Base-by-base conservation (phyloP, 1,140 invertebrate genomes). In the Nomia melanderi region DNA sequence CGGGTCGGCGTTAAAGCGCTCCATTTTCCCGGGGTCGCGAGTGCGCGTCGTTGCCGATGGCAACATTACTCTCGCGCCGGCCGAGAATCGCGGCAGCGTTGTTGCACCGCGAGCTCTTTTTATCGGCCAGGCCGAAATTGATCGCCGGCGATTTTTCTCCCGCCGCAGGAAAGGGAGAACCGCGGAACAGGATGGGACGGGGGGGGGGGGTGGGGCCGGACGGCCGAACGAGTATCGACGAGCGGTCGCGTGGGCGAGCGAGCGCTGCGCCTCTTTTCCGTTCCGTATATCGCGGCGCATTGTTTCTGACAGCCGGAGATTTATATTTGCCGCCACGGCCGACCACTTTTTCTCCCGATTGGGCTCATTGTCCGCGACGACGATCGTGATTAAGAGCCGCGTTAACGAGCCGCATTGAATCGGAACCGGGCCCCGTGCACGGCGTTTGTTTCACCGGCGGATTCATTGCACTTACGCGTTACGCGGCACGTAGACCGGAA, bases 361-460 rank as follows among this genome's bases (percentile, higher is more conserved):
- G 87, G 63, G 74, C 87, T 85, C 83, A 85, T 85, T 88, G 87
- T 89, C 85, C 88, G 81, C 79, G 83, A 81, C 73, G 82, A 77
- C 78, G 85, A 86, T 85, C 80, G 88, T 88, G 87, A 89, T 88
- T 88, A 88, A 88, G 86, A 85, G 88, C 81, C 82, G 81, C 87
- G 86, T 89, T 88, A 88, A 88, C 88, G 88, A 89, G 87, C 85
- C 85, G 86, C 87, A 88, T 89, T 88, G 88, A 88, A 82, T 74
- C 39, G 60, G 62, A 63, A 65, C 11, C 62, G n/a, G 56, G n/a
- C n/a, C 41, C 14, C 25, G 27, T 12, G 27, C 27, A 12, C 20
- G 44, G 62, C 62, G 70, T 63, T 60, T 75, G 81, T 82, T 83
- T 83, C 82, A 78, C 25, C 11, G 54, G 12, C 27, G 78, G 82